Base-by-base conservation (phyloP, 2,888 invertebrate species). In the Tenthredo mesomela region DNA sequence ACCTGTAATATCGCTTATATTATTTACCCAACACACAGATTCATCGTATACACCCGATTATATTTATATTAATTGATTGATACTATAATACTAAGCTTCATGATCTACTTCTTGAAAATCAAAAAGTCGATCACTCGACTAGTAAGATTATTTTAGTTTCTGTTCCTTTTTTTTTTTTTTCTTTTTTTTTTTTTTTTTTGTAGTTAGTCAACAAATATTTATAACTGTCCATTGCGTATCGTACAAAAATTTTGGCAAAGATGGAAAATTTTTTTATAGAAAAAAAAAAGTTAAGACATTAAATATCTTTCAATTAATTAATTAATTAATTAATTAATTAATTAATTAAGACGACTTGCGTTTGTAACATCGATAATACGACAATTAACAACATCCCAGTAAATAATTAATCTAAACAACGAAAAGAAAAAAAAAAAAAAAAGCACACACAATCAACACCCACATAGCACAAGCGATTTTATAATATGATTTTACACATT, bases 331-430 rank as follows among this genome's bases (percentile, higher is more conserved):
- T n/a, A n/a, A n/a, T n/a, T n/a, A n/a, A n/a, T n/a, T n/a, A 70
- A 70, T 33, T 70, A 33, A 71, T 71, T n/a, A 71, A 71, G n/a
- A 71, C n/a, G 29, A 40, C n/a, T 71, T 18, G n/a, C n/a, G 37
- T 33, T 37, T 71, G 10, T 6, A 47, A 71, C 70, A 71, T 37
- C 9, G 70, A 71, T 29, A 71, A 33, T 71, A 71, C 29, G 2
- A 71, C 40, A 71, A n/a, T 54, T 54, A n/a, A 54, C 7, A 54
- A 54, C n/a, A 54, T 54, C 54, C 54, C 54, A 54, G n/a, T 54
- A 40, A n/a, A 40, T n/a, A 40, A 71, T n/a, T 5, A n/a, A n/a
- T 71, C 18, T n/a, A 7, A 61, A 21, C 2, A 58, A n/a, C 9
- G 1, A 70, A 70, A 67, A 6, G 18, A 1, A 37, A 37, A 33